phyloP scores from a whole-genome alignment of 92 coral and sea anemone genomes.

The Diadumene lineata region DNA sequence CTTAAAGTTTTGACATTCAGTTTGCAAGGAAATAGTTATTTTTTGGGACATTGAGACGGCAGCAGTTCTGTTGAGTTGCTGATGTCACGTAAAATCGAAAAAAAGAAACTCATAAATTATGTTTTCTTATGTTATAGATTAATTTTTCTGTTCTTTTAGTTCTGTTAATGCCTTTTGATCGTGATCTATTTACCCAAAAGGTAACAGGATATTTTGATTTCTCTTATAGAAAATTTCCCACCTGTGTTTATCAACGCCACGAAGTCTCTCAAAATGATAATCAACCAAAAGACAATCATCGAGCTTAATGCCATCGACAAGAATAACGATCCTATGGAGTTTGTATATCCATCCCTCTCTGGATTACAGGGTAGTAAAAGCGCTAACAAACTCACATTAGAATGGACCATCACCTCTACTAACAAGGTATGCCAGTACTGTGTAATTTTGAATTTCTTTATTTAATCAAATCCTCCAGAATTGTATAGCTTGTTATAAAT shows the following conservation, averaged over 20 bases:
- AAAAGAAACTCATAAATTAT: too few relatives aligned
- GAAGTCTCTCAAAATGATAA: slow-evolving; percentile 23
- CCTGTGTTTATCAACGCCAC: slow-evolving; percentile 25
- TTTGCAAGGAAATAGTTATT: too few relatives aligned
- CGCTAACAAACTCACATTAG: background rate
- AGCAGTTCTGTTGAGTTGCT: too few relatives aligned
- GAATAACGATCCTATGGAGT: slow-evolving; percentile 38
- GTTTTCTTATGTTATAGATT: too few relatives aligned
- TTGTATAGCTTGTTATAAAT: background rate
- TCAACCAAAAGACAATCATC: slow-evolving; percentile 24
- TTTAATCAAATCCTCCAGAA: background rate
- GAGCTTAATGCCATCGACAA: slow-evolving; percentile 38
- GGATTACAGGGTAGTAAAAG: background rate
- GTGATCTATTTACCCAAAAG: too few relatives aligned
- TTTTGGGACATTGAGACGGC: too few relatives aligned
- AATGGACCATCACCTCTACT: background rate
- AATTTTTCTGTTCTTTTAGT: too few relatives aligned
- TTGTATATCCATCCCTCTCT: background rate
- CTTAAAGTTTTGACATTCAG: too few relatives aligned
- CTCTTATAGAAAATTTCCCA: slow-evolving; percentile 56
- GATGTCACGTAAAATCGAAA: too few relatives aligned
- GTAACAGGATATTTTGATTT: too few relatives aligned
- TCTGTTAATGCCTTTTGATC: too few relatives aligned
- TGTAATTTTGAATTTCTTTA: background rate
- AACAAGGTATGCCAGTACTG: slow-evolving; percentile 32